Evolutionary conservation across 2,113 vertebrate species (phyloP), one percentile per base, ranked within the genome.

Genomic region (Sakesphorus luctuosus): DNA sequence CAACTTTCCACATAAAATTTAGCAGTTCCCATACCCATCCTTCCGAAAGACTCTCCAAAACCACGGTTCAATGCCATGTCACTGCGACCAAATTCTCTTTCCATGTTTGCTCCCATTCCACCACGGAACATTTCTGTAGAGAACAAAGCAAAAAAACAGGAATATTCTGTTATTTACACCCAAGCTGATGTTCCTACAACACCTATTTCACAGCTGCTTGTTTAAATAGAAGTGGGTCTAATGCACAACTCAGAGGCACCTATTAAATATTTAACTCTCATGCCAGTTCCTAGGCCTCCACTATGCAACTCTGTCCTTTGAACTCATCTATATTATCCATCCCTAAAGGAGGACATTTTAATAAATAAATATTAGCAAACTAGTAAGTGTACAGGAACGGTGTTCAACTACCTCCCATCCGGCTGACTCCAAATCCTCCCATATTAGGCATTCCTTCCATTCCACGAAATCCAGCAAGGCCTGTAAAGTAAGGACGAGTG

Each of bases 21-120:
- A 58, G 67, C 26, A 80, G 83, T 80, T 86, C 75, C 72, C 91
- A 92, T 97, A 99, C 99, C 98, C 98, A 99, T 98, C 98, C 98
- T 99, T 98, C 99, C 99, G 98, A 99, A 99, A 23, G 99, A 98
- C 87, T 99, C 99, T 69, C 98, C 99, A 97, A 99, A 99, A 65
- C 99, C 98, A 95, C 99, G 98, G 96, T 98, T 99, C 98, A 99
- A 97, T 47, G 98, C 94, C 98, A 99, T 98, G 68, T 99, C 99
- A 96, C 97, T 97, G 92, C 99, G 98, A 88, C 98, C 98, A 96
- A 99, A 99, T 69, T 99, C 99, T 77, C 99, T 98, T 69, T 99
- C 99, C 98, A 99, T 98, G 89, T 98, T 98, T 95, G 97, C 98
- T 78, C 98, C 98, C 98, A 99, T 99, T 82, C 99, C 99, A 66